Conservation (phyloP, 64 coral and sea anemone species). For the Orbicella faveolata region DNA sequence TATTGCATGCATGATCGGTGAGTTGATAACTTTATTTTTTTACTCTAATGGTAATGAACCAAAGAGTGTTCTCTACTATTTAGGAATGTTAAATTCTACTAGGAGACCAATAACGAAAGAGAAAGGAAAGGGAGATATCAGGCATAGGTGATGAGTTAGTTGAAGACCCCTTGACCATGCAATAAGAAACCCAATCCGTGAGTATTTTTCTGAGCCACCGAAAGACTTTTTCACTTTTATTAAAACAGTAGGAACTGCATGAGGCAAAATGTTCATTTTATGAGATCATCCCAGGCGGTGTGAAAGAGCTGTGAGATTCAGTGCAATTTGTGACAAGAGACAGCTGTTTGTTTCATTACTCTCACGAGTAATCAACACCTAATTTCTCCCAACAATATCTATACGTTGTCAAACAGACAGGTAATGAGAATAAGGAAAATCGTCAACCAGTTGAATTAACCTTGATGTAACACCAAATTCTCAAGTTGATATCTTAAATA, state of each 20-base stretch:
- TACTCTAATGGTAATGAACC: background rate
- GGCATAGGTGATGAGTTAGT: too few species aligned
- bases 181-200: too few species aligned
- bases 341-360: background rate
- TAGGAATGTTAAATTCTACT: background rate
- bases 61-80: background rate
- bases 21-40: background rate
- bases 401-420: background rate
- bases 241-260: background rate
- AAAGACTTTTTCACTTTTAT: background rate
- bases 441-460: background rate
- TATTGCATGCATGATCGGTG: background rate
- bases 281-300: constrained; percentile 5
- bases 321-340: background rate
- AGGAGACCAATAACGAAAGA: background rate
- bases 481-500: background rate
- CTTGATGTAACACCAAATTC: background rate
- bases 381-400: background rate
- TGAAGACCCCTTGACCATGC: too few species aligned
- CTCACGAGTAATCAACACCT: background rate
- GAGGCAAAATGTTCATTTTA: constrained; percentile 18
- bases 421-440: background rate
- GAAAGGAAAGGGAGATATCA: too few species aligned
- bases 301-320: background rate
- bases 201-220: too few species aligned